Evolutionary conservation across 2,797 vertebrate species (phyloP).

Genomic region (Diceros bicornis): DNA sequence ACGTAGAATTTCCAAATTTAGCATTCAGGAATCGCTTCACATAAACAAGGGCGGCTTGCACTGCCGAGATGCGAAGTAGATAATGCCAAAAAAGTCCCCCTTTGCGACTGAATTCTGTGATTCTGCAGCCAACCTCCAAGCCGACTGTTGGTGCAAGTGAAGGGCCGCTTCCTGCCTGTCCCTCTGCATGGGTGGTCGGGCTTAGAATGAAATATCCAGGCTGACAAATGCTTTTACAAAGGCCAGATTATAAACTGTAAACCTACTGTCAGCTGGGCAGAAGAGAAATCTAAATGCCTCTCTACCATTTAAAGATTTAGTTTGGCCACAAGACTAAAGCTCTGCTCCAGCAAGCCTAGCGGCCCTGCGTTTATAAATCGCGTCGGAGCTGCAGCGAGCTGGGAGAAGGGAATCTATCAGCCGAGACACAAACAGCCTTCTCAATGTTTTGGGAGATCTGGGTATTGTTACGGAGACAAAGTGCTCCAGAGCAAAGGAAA

Average conservation of each 20-base stretch:
- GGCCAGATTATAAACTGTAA: conserved; percentile 97
- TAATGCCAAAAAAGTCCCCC: conserved; percentile 90
- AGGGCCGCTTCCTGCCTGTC: conserved; percentile 91
- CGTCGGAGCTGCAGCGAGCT: conserved; percentile 86
- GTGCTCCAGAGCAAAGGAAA: conserved; percentile 77
- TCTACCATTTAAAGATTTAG: conserved; percentile 90
- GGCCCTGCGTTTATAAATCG: conserved; percentile 87
- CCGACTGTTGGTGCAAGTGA: conserved; percentile 88
- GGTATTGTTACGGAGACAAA: conserved; percentile 85
- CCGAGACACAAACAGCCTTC: conserved; percentile 87
- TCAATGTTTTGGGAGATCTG: conserved; percentile 84
- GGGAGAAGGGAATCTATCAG: conserved; percentile 85
- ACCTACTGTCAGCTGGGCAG: conserved; percentile 94
- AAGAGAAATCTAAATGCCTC: conserved; percentile 89
- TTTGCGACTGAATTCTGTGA: conserved; percentile 91
- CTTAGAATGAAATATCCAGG: conserved; percentile 94
- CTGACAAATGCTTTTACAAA: conserved; percentile 96
- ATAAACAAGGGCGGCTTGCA: conserved; percentile 93
- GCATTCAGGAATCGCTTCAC: conserved; percentile 91
- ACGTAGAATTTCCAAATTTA: conserved; percentile 92
- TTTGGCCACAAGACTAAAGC: conserved; percentile 89
- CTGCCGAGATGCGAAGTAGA: conserved; percentile 89
- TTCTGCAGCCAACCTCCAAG: conserved; percentile 91
- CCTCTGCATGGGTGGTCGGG: conserved; percentile 96
- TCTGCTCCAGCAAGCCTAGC: conserved; percentile 84